Base-by-base conservation (phyloP, 2,113 vertebrate genomes). In the Hyla sarda region DNA sequence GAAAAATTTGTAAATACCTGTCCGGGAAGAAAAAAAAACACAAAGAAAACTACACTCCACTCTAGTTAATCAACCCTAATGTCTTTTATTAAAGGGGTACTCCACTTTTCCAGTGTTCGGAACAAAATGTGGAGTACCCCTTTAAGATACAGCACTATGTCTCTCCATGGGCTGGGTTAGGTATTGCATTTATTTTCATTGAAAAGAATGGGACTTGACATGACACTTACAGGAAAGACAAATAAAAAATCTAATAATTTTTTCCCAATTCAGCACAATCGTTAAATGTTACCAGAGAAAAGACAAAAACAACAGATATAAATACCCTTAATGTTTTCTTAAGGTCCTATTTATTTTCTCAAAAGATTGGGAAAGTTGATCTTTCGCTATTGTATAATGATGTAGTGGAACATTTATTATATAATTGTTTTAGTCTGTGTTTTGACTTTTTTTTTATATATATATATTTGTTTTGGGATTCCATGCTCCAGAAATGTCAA, bases 391-490 rank as follows among this genome's bases (percentile, higher is more conserved):
- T 54, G 25, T 30, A 75, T 54, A 47, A 16, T 47, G 37, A 74
- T 73, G 71, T 37, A 71, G 34, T 71, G 48, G 7, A 76, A 13
- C 73, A 50, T 52, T 69, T 76, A 50, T 76, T 76, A 76, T 52
- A 52, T 14, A 74, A 30, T 76, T 52, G 25, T 54, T 52, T 54
- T 48, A 52, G 28, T 52, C 74, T 76, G 47, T 76, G 74, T 32
- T 75, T 75, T 75, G 41, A 0, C 25, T 28, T 62, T 30, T 62
- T 62, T 67, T 67, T 13, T 32, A 1, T n/a, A n/a, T n/a, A n/a
- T n/a, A n/a, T n/a, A 69, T 34, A 69, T 32, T 71, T 71, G 32
- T 32, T 41, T 71, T 71, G 67, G 67, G 32, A 37, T 23, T 11
- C 14, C 32, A 37, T 21, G 17, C 8, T 34, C 30, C 65, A 69